Conservation (phyloP, 35 echinoderm and acorn worm species). For the Lytechinus variegatus region DNA sequence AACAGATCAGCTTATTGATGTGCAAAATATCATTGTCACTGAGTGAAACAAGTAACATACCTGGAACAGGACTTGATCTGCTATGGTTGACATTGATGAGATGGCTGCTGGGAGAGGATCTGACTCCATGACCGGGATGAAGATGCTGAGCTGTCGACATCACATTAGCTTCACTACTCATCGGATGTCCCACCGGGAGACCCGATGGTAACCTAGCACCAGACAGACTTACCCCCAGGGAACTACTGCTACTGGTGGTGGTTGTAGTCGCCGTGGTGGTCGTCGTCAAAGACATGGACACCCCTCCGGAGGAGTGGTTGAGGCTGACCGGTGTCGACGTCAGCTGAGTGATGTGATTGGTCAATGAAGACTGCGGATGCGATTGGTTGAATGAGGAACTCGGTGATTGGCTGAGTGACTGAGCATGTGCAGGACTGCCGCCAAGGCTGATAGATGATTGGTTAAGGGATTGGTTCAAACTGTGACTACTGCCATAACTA, state of each 20-base stretch:
- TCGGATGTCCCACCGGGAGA: not conserved
- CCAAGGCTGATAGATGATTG: constrained; percentile 7
- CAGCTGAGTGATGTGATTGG: constrained; percentile 44
- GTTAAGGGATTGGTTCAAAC: constrained; percentile 41
- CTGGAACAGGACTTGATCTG: constrained; percentile 31
- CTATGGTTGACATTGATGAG: constrained; percentile 33
- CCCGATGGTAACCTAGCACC: constrained; percentile 2
- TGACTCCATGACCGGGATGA: constrained; percentile 22
- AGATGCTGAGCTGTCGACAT: constrained; percentile 29
- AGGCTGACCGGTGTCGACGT: constrained; percentile 24
- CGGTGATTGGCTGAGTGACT: constrained; percentile 44
- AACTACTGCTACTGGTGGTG: not conserved
- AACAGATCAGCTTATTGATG: no score
- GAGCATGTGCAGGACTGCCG: not conserved
- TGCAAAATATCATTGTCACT: not conserved
- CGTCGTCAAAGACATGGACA: not conserved
- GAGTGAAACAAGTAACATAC: not conserved
- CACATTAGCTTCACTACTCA: not conserved
- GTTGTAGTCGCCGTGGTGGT: not conserved
- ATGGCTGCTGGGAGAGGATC: constrained; percentile 36
- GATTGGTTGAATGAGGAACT: constrained; percentile 73
- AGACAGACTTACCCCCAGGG: not conserved
- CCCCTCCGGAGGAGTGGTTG: constrained; percentile 16
- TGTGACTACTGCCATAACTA: constrained; percentile 66
- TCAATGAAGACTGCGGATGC: not conserved